Evolutionary conservation across 2,888 invertebrate species (phyloP), one percentile per base, ranked within the genome.

Genomic region (Melieria omissa): DNA sequence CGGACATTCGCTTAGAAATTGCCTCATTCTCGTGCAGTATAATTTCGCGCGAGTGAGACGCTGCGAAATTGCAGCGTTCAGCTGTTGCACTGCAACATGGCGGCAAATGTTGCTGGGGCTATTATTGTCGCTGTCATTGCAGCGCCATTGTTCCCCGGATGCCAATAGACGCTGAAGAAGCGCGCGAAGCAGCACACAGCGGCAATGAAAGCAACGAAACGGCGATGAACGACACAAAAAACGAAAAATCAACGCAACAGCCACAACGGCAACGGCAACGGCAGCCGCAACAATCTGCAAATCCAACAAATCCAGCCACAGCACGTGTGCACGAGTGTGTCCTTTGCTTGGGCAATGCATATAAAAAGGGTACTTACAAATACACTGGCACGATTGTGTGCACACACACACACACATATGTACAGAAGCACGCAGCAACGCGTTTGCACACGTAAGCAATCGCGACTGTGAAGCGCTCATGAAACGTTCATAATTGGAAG

Each of bases 131-230:
- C 58, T 66, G 66, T 66, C 66, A 66, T 42, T 66, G 57, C 66
- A 57, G 54, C 70, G 58, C 70, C 73, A 73, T 73, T 75, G 72
- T 73, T 74, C 72, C 75, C 75, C 76, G 76, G 77, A 78, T 74
- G 76, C 74, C 77, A 78, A 77, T 77, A 78, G 73, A 76, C 77
- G 74, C 68, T 78, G 73, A 75, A 78, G 78, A 68, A 77, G 73
- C 74, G 73, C 74, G 29, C 74, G 63, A 61, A 55, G 70, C 14
- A 41, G 54, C 47, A 62, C 47, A 62, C 70, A 63, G 63, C 55
- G 54, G 44, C 72, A 47, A 47, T 57, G 29, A 29, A 29, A 29
- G 29, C 29, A 29, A 29, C 29, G 29, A 29, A 29, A 29, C 29
- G 29, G 29, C 29, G 29, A 29, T 29, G 29, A 58, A 58, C 29